phyloP scores from a whole-genome alignment of 2,113 vertebrate genomes.

The Hydrolagus affinis region DNA sequence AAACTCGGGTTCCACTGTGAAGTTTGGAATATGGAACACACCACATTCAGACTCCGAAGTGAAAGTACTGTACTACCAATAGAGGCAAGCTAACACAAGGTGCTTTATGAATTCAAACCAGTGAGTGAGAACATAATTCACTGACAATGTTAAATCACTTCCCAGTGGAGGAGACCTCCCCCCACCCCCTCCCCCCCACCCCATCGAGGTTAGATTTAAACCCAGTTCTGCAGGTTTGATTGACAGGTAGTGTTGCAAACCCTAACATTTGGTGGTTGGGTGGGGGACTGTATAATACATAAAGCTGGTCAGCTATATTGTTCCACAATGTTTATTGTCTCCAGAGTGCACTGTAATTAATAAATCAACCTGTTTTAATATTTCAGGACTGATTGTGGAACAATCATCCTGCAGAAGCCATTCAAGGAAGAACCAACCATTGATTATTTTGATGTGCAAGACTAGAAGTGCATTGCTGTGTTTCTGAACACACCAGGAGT shows the following conservation, averaged over 20 bases:
- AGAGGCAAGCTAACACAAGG: too few relatives aligned
- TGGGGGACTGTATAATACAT: neutral
- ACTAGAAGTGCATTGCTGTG: slow-evolving; percentile 50
- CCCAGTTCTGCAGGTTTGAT: neutral
- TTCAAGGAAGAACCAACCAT: slow-evolving; percentile 76
- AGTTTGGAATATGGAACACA: too few relatives aligned
- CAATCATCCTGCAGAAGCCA: slow-evolving; percentile 61
- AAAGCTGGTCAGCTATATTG: neutral
- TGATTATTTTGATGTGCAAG: slow-evolving; percentile 96
- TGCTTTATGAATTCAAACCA: too few relatives aligned
- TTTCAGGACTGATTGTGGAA: slow-evolving; percentile 60
- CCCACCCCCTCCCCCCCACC: neutral
- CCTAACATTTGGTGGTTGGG: neutral
- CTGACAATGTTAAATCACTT: too few relatives aligned
- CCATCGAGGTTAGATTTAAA: neutral
- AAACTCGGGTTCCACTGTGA: too few relatives aligned
- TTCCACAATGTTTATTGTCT: too few relatives aligned
- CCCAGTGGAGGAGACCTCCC: neutral
- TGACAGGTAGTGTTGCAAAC: neutral
- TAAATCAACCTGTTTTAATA: slow-evolving; percentile 20
- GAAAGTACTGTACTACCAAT: too few relatives aligned
- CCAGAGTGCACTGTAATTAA: too few relatives aligned
- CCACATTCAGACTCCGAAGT: too few relatives aligned
- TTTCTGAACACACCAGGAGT: neutral
- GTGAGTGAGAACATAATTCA: too few relatives aligned